phyloP scores from a whole-genome alignment of 2,888 invertebrate species.

The Copidosoma aretas region DNA sequence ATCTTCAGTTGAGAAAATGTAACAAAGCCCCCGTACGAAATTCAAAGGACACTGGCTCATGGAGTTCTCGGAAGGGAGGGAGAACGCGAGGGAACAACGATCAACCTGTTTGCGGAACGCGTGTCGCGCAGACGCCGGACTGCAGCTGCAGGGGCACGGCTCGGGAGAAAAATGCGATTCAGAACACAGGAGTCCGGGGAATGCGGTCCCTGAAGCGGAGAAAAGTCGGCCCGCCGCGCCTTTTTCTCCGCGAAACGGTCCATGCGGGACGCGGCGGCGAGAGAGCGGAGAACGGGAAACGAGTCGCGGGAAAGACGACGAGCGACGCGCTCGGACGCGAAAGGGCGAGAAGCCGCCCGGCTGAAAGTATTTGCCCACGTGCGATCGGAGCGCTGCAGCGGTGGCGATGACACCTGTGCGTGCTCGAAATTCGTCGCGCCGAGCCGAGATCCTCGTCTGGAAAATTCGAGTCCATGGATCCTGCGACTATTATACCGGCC shows the following conservation, averaged over 20 bases:
- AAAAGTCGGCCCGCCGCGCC: background rate
- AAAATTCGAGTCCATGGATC: too few relatives aligned
- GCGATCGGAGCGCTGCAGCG: background rate
- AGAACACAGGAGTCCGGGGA: background rate
- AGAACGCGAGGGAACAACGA: too few relatives aligned
- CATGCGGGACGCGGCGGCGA: too few relatives aligned
- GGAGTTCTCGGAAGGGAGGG: too few relatives aligned
- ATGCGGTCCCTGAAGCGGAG: background rate
- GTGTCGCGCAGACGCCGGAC: slow-evolving; percentile 54
- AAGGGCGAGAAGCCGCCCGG: slow-evolving; percentile 12
- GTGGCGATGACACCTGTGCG: too few relatives aligned
- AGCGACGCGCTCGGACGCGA: slow-evolving; percentile 3
- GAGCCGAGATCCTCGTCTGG: too few relatives aligned
- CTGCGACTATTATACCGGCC: too few relatives aligned
- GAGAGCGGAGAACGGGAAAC: slow-evolving; percentile 18
- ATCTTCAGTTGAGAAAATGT: too few relatives aligned
- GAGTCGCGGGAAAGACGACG: background rate
- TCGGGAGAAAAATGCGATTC: background rate
- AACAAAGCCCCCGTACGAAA: too few relatives aligned
- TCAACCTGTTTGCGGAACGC: slow-evolving; percentile 48
- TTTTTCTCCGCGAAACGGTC: too few relatives aligned
- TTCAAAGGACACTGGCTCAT: too few relatives aligned
- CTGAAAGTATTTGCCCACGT: slow-evolving; percentile 37
- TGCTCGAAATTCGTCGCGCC: too few relatives aligned
- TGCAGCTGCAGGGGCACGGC: background rate